Evolutionary conservation across 2,888 invertebrate species (phyloP), one percentile per base, ranked within the genome.

Genomic region (Drosophila mayaguana): DNA sequence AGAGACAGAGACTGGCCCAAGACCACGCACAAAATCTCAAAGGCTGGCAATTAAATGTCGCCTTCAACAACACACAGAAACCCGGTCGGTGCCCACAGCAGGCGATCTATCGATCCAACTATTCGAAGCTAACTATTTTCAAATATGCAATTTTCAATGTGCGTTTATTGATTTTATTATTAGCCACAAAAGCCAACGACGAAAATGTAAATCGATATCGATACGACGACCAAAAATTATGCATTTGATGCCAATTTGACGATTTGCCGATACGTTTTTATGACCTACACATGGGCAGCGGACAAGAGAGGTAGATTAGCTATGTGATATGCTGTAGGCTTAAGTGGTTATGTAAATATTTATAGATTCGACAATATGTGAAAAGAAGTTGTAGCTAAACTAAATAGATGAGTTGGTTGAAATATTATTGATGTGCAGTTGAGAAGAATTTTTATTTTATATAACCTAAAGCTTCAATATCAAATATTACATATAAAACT

Each of bases 81-180:
- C 66, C 66, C 34, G 66, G 25, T 66, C 65, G 67, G 38, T 66
- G 38, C 28, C 82, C 73, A 67, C 80, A 76, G 72, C 80, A 62
- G 80, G 72, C 80, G 72, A 78, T 73, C 70, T 18, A 78, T 68
- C 69, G 16, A 50, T 18, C 50, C 51, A 51, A 56, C 46, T n/a
- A 72, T 61, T 36, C 51, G 42, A 25, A 56, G 54, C 56, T 22
- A 40, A 59, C 66, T 20, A 42, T 61, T 62, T 51, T 12, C 70
- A 73, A 72, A 65, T 83, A 70, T 85, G 80, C 83, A 88, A 76
- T 80, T 84, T 86, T 65, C 88, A 76, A 75, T 84, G 78, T 80
- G 88, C 89, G 88, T 88, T 88, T 89, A 89, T 88, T 86, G 86
- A 89, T 89, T 86, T 86, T 86, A 80, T 84, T 84, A 89, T 81